phyloP scores from a whole-genome alignment of 2,113 vertebrate genomes.

The Psilopsiagon aymara region DNA sequence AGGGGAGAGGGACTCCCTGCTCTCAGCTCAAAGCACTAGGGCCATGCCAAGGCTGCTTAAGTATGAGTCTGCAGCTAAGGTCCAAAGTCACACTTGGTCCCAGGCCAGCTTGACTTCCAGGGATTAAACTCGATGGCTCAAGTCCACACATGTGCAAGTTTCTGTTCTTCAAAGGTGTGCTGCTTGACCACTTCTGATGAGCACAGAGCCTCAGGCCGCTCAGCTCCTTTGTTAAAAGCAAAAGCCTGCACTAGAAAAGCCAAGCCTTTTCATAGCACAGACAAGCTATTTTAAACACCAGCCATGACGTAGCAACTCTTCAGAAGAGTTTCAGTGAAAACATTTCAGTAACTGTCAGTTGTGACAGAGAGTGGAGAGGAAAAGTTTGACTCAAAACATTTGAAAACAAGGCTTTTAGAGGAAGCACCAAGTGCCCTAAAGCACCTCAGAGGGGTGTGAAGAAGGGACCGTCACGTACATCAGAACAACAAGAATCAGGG shows the following conservation, averaged over 20 bases:
- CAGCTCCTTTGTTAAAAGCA: neutral
- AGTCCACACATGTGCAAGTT: neutral
- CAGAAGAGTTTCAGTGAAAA: neutral
- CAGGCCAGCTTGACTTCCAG: neutral
- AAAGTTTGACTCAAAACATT: neutral
- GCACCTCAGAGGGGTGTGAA: neutral
- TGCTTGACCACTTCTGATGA: neutral
- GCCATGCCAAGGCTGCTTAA: neutral
- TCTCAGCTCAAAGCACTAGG: neutral
- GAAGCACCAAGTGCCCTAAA: neutral
- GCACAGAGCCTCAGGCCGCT: neutral
- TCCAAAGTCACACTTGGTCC: neutral
- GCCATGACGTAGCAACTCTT: neutral
- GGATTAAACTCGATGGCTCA: neutral
- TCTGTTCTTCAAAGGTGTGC: neutral
- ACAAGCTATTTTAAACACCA: neutral
- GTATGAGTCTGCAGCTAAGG: neutral
- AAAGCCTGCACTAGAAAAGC: neutral
- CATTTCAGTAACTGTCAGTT: neutral
- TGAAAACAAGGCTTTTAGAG: neutral
- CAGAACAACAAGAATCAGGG: neutral
- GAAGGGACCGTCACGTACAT: neutral
- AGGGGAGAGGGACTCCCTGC: neutral
- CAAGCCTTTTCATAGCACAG: neutral
- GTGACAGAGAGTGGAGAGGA: neutral